Conservation (phyloP, 2,113 vertebrate species). For the Saguinus midas region DNA sequence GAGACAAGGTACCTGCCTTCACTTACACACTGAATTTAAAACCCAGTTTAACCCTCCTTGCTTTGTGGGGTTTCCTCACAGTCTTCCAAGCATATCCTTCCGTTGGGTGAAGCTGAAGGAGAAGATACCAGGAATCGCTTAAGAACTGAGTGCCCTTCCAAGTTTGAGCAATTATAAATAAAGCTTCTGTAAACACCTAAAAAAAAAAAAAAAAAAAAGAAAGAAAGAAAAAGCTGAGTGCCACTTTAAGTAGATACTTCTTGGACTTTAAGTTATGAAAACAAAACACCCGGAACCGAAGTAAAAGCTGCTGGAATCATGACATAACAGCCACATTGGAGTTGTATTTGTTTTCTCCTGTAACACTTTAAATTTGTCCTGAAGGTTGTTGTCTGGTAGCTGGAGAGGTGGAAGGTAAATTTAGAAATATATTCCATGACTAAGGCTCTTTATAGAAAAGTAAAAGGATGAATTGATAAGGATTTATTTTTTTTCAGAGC, state of each 20-base stretch:
- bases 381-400: not conserved
- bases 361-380: not conserved
- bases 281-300: not conserved
- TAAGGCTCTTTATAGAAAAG: not conserved
- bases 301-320: not conserved
- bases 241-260: not conserved
- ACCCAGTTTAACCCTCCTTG: not conserved
- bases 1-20: not conserved
- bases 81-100: not conserved
- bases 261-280: not conserved
- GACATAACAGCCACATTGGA: not conserved
- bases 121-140: not conserved
- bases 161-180: too few relatives aligned
- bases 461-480: not conserved
- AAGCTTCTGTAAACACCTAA: too few relatives aligned
- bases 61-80: not conserved
- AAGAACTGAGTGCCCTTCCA: too few relatives aligned
- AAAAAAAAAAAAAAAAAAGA: too few relatives aligned
- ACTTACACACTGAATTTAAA: not conserved
- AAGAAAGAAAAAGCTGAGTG: not conserved
- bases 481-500: not conserved
- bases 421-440: not conserved
- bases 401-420: not conserved
- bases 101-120: not conserved
- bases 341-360: not conserved